Evolutionary conservation across 2,113 vertebrate species (phyloP), one percentile per base, ranked within the genome.

Genomic region (Strix aluco): DNA sequence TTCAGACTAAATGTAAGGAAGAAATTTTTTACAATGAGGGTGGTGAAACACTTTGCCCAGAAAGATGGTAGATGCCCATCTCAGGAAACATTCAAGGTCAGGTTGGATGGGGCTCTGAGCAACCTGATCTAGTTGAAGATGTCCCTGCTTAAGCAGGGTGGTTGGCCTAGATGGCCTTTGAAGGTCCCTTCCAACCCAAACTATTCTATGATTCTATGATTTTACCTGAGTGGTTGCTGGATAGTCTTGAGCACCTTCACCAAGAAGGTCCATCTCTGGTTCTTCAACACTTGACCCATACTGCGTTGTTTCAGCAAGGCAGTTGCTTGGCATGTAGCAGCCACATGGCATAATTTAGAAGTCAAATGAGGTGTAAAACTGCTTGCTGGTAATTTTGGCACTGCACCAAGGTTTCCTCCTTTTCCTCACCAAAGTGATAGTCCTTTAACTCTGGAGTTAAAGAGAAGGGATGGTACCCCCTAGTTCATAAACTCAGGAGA

Each of bases 211-310:
- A 36, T 61, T 86, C n/a, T 62, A 1, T 52, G 44, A 59, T 55
- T 65, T 81, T 38, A 49, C 11, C 11, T 65, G 66, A 20, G 15
- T 3, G 0, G 15, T 79, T 89, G 26, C 29, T 67, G 21, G n/a
- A 22, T 66, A 36, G 10, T 13, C 22, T 25, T 73, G 19, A 57
- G 17, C 14, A 17, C 23, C 9, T 44, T 69, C 47, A 12, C 23
- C 0, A 1, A 8, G 55, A 61, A 36, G 9, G 2, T 51, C 36
- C 4, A 0, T 77, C 32, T 58, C 12, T 42, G 23, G 38, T 11
- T 92, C 51, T 82, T 82, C 15, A 70, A 3, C 15, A 13, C 19
- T 6, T 73, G 36, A 51, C 20, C 26, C 15, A 1, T 20, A 17
- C 21, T 70, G 16, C 2, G 4, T 46, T 92, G 40, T 82, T 92